A percentile compares a stretch with the other conserved stretches of the same genome.
Evolutionary conservation across 64 coral and sea anemone species (phyloP).

Genomic region (Hydrozoanthus tunicans): DNA sequence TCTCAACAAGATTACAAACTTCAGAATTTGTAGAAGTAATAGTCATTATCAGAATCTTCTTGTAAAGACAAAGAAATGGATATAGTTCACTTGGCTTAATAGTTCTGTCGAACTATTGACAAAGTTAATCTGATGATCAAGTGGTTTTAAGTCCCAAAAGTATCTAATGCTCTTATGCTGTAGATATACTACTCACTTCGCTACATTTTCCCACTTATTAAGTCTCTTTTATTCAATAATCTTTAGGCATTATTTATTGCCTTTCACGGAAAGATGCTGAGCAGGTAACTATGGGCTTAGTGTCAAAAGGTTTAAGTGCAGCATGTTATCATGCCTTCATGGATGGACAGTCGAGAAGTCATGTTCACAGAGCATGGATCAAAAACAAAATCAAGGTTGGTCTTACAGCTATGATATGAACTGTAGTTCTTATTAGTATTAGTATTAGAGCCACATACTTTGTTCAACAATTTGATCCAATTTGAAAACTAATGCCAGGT

Average conservation of each 20-base stretch:
- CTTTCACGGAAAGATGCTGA: constrained; percentile 87
- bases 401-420: neutral
- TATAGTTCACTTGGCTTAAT: no score
- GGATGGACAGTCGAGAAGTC: constrained; percentile 51
- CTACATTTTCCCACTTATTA: neutral
- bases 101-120: no score
- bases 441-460: no score
- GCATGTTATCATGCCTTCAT: constrained; percentile 93
- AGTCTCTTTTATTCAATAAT: neutral
- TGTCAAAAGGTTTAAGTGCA: constrained; percentile 68
- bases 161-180: neutral
- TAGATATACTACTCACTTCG: neutral
- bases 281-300: constrained; percentile 64
- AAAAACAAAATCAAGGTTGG: constrained; percentile 77
- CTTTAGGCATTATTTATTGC: constrained; percentile 87
- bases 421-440: no score
- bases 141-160: no score
- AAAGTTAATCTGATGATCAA: no score
- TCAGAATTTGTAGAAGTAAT: no score
- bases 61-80: no score
- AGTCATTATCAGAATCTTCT: no score
- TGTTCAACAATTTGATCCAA: no score
- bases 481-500: no score
- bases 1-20: neutral
- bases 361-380: constrained; percentile 81